These are phyloP conservation scores for Electrona antarctica DNA, from an alignment of 2,113 vertebrate genomes.

Conservation along the genomic window DNA sequence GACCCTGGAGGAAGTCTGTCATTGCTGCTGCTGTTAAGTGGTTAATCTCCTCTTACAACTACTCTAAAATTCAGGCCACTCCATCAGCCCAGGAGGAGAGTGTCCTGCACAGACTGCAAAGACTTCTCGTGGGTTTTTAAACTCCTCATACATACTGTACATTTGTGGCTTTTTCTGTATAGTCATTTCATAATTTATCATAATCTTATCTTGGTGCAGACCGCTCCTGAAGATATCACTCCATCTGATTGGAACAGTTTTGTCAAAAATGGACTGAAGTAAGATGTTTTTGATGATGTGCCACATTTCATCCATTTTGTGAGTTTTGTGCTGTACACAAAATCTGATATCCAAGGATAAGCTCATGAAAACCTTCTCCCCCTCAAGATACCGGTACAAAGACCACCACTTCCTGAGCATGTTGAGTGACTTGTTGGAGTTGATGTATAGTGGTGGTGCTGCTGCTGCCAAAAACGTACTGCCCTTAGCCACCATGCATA, in stretches of 20 bases:
- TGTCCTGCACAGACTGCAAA: slow-evolving; percentile 80
- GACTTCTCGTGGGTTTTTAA: slow-evolving; percentile 74
- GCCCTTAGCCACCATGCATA: slow-evolving; percentile 80
- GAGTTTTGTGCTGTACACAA: not conserved
- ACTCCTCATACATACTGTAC: not conserved
- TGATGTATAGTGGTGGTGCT: slow-evolving; percentile 74
- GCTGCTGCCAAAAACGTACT: slow-evolving; percentile 67
- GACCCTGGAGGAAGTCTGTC: slow-evolving; percentile 82
- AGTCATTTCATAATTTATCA: not conserved
- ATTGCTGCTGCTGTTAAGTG: slow-evolving; percentile 81
- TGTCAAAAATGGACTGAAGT: slow-evolving; percentile 89
- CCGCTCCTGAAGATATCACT: slow-evolving; percentile 70
- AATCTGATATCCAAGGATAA: not conserved
- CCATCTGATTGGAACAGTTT: slow-evolving; percentile 87
- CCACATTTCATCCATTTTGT: not conserved
- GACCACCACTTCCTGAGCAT: slow-evolving; percentile 80
- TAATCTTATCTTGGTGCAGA: slow-evolving; percentile 63
- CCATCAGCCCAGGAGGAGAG: slow-evolving; percentile 71
- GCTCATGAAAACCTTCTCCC: not conserved
- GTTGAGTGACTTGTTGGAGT: slow-evolving; percentile 69
- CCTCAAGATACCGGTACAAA: slow-evolving; percentile 85
- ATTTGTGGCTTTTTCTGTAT: not conserved
- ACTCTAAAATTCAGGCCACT: slow-evolving; percentile 59
- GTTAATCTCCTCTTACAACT: slow-evolving; percentile 75
- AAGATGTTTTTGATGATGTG: slow-evolving; percentile 21